These are phyloP conservation scores for Bimastos eiseni DNA, from an alignment of 2,888 invertebrate species.

Conservation along the genomic window DNA sequence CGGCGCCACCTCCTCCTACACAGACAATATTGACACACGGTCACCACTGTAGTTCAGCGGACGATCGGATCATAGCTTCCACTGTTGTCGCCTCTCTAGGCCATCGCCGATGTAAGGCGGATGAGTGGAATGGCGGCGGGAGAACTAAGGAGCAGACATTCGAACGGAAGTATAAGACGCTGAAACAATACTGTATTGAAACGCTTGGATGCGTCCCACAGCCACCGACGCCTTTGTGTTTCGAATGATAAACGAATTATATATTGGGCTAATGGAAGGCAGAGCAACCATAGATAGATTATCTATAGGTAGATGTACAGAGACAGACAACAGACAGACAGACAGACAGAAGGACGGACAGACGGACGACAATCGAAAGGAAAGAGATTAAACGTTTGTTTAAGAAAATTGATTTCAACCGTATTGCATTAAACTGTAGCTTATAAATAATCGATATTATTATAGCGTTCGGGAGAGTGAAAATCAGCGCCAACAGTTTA, in stretches of 20 bases:
- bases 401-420: neutral
- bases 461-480: neutral
- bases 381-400: neutral
- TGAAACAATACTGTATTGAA: neutral
- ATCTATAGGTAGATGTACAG: neutral
- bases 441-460: too few species aligned
- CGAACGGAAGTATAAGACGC: constrained; percentile 7
- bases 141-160: neutral
- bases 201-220: neutral
- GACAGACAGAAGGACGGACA: neutral
- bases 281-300: neutral
- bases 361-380: neutral
- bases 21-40: neutral
- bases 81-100: neutral
- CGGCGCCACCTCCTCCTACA: too few species aligned
- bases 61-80: neutral
- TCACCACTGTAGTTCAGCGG: neutral
- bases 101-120: neutral
- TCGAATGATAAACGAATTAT: neutral
- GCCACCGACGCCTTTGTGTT: neutral
- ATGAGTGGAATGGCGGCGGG: neutral
- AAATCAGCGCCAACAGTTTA: neutral
- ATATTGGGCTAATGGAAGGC: neutral
- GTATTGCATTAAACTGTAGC: neutral
- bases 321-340: neutral